Percentiles rank a stretch among this genome's conserved stretches.
Conservation (phyloP, 1,140 invertebrate species). For the Samia ricini region DNA sequence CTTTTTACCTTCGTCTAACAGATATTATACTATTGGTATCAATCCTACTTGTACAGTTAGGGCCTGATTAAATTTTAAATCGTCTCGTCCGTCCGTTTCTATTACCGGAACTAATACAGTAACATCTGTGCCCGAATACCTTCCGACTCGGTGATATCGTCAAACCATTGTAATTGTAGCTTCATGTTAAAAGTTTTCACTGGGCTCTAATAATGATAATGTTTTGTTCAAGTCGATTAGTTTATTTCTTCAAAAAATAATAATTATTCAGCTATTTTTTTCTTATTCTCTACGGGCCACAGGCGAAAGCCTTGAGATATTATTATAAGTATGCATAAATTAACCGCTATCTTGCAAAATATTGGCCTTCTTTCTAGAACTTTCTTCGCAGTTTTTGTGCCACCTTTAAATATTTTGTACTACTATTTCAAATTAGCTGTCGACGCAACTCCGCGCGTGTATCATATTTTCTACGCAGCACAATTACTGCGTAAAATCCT, state of each 20-base stretch:
- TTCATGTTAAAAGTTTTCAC: not conserved
- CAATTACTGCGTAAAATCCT: too few relatives aligned
- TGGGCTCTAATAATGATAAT: not conserved
- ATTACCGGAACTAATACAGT: slow-evolving; percentile 23
- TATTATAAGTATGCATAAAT: too few relatives aligned
- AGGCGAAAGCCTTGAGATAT: too few relatives aligned
- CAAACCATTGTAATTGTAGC: not conserved
- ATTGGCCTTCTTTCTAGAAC: too few relatives aligned
- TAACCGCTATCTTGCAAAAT: too few relatives aligned
- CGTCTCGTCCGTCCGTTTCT: not conserved
- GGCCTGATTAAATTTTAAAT: slow-evolving; percentile 29
- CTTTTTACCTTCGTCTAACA: slow-evolving; percentile 3
- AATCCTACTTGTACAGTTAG: slow-evolving; percentile 13
- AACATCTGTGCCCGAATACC: slow-evolving; percentile 26
- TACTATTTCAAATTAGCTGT: too few relatives aligned
- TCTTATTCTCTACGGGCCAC: too few relatives aligned
- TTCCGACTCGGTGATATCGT: not conserved
- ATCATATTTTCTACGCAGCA: too few relatives aligned
- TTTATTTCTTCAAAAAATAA: not conserved
- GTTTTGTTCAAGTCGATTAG: not conserved
- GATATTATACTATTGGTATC: slow-evolving; percentile 13
- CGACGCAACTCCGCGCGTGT: too few relatives aligned
- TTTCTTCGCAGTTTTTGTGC: too few relatives aligned
- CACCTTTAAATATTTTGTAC: too few relatives aligned
- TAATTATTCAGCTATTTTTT: too few relatives aligned